Evolutionary conservation across 2,888 invertebrate species (phyloP).

Genomic region (Priocnemis perturbator): DNA sequence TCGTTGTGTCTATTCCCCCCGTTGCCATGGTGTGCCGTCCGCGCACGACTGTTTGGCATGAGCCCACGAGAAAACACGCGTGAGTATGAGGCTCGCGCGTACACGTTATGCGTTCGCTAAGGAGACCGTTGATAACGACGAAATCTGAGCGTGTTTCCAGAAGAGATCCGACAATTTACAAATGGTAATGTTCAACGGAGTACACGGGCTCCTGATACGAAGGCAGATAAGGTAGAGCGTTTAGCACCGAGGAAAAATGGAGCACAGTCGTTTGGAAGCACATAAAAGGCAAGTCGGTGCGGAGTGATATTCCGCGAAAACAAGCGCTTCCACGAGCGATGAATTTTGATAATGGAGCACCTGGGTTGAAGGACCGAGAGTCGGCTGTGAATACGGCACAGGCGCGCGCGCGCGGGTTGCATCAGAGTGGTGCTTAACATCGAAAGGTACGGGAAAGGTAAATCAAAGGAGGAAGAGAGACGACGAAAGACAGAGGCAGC

Average conservation of each 20-base stretch:
- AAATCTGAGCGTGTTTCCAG: conserved; percentile 8
- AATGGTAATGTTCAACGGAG: too few species aligned
- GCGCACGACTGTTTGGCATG: too few species aligned
- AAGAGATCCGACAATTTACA: conserved; percentile 8
- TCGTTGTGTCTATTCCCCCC: neutral
- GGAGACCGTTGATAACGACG: conserved; percentile 5
- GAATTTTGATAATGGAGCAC: conserved; percentile 3
- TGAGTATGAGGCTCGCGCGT: neutral
- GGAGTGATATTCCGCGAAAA: too few species aligned
- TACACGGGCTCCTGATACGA: too few species aligned
- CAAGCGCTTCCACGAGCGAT: too few species aligned
- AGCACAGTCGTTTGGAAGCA: neutral
- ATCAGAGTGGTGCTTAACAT: neutral
- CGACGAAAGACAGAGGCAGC: conserved; percentile 7
- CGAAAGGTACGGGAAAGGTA: conserved; percentile 3
- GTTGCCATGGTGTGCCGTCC: neutral
- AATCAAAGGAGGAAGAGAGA: conserved; percentile 4
- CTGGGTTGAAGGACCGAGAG: neutral
- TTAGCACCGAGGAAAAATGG: neutral
- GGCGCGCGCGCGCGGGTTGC: neutral
- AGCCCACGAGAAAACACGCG: neutral
- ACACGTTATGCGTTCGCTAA: neutral
- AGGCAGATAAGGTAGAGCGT: neutral
- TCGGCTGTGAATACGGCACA: too few species aligned
- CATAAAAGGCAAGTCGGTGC: too few species aligned